phyloP scores from a whole-genome alignment of 2,113 vertebrate species.

The Oryzias javanicus region DNA sequence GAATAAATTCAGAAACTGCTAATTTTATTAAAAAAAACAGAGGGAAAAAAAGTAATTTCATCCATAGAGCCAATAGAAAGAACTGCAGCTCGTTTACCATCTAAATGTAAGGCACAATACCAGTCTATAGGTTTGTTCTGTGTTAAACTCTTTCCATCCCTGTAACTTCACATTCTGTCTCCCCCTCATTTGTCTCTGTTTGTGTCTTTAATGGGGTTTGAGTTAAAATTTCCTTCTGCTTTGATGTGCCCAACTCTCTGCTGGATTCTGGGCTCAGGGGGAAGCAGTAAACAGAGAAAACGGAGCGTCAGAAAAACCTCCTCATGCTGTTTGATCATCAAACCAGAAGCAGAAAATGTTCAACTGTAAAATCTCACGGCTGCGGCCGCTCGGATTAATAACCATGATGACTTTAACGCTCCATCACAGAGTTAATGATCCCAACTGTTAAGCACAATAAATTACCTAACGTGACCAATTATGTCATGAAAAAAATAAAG shows the following conservation, averaged over 20 bases:
- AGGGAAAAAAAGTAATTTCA: too few species aligned
- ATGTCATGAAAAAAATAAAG: not conserved
- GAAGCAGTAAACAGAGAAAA: not conserved
- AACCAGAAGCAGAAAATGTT: slow-evolving; percentile 14
- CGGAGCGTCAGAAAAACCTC: not conserved
- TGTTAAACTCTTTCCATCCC: slow-evolving; percentile 39
- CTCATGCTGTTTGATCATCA: slow-evolving; percentile 13
- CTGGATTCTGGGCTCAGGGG: slow-evolving; percentile 11
- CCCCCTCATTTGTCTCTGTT: slow-evolving; percentile 33
- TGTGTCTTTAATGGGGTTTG: slow-evolving; percentile 66
- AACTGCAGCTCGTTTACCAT: too few species aligned
- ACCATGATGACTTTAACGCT: not conserved
- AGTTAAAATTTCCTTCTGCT: slow-evolving; percentile 52
- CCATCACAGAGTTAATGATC: slow-evolving; percentile 10
- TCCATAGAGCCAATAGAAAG: too few species aligned
- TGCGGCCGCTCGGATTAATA: slow-evolving; percentile 10
- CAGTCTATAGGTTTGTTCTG: too few species aligned
- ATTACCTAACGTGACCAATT: slow-evolving; percentile 2
- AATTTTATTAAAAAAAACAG: too few species aligned
- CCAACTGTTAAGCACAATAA: not conserved
- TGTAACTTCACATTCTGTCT: slow-evolving; percentile 30
- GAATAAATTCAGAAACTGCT: too few species aligned
- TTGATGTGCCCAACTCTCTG: slow-evolving; percentile 33
- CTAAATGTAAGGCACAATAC: too few species aligned
- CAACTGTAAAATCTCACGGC: slow-evolving; percentile 4